Evolutionary conservation across 2,888 invertebrate species (phyloP).

Genomic region (Autographa pulchrina): DNA sequence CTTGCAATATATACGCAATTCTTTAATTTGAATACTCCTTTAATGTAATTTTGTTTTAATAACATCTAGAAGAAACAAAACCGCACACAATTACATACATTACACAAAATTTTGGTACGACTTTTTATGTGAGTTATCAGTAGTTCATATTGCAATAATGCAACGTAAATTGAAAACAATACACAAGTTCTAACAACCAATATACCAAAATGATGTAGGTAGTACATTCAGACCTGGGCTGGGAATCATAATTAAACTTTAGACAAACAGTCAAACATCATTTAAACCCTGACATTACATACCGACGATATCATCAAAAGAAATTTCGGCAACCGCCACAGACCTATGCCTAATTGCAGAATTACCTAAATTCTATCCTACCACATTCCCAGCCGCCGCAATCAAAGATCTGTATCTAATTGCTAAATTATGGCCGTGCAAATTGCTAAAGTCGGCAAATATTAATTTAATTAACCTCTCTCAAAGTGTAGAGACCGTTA

Average conservation of each 20-base stretch:
- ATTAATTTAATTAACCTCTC: constrained; percentile 6
- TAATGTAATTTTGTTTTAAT: too few species aligned
- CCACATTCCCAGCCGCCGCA: constrained; percentile 9
- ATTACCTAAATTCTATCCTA: constrained; percentile 10
- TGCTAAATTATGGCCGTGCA: constrained; percentile 3
- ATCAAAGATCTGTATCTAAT: constrained; percentile 7
- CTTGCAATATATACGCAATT: not conserved
- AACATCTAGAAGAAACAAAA: too few species aligned
- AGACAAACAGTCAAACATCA: not conserved
- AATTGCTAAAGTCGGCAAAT: constrained; percentile 8
- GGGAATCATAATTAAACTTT: not conserved
- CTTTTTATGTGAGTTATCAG: too few species aligned
- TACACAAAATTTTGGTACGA: too few species aligned
- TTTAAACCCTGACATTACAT: not conserved
- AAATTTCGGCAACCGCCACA: not conserved
- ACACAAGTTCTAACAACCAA: too few species aligned
- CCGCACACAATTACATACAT: too few species aligned
- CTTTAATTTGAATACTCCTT: too few species aligned
- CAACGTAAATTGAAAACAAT: too few species aligned
- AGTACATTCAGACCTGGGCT: too few species aligned
- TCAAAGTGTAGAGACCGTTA: constrained; percentile 3
- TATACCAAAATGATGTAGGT: too few species aligned
- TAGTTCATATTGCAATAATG: too few species aligned
- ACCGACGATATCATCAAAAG: constrained; percentile 5
- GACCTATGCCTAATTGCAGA: constrained; percentile 12